Base-by-base conservation (phyloP, 1,140 invertebrate genomes). In the Hypsibius dujardini region DNA sequence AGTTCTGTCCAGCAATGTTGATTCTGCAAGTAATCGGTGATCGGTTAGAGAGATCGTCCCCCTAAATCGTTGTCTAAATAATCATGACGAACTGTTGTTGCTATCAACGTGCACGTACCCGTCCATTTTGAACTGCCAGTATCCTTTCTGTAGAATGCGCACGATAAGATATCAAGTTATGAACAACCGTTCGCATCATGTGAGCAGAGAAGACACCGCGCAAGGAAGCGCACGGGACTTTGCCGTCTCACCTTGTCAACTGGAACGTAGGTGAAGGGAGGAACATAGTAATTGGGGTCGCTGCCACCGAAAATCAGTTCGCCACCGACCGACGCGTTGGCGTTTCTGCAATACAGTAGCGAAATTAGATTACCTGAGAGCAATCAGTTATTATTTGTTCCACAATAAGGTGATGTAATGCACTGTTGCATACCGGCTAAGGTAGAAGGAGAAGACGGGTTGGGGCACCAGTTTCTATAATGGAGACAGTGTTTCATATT, bases 371-470 rank as follows among this genome's bases (percentile, higher is more conserved):
- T n/a, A n/a, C n/a, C n/a, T n/a, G n/a, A n/a, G n/a, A n/a, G n/a
- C n/a, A n/a, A n/a, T n/a, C n/a, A n/a, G n/a, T n/a, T n/a, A n/a
- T n/a, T n/a, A n/a, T n/a, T n/a, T n/a, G n/a, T n/a, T n/a, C n/a
- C n/a, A n/a, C n/a, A n/a, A n/a, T n/a, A n/a, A n/a, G n/a, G n/a
- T n/a, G n/a, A n/a, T n/a, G n/a, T n/a, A n/a, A n/a, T n/a, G n/a
- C n/a, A n/a, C n/a, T n/a, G n/a, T n/a, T n/a, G n/a, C n/a, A 7
- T 56, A 56, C 50, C 50, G 50, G 50, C n/a, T 56, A 7, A 56
- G n/a, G 50, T 56, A 56, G 50, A 56, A 56, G n/a, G 50, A 56
- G 50, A 56, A 56, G 50, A 56, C 50, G n/a, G 50, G 50, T n/a
- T 56, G 50, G 50, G 50, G 50, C 7, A 56, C 50, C 50, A 56